phyloP scores from a whole-genome alignment of 35 echinoderm and acorn worm species.

The Diadema setosum region DNA sequence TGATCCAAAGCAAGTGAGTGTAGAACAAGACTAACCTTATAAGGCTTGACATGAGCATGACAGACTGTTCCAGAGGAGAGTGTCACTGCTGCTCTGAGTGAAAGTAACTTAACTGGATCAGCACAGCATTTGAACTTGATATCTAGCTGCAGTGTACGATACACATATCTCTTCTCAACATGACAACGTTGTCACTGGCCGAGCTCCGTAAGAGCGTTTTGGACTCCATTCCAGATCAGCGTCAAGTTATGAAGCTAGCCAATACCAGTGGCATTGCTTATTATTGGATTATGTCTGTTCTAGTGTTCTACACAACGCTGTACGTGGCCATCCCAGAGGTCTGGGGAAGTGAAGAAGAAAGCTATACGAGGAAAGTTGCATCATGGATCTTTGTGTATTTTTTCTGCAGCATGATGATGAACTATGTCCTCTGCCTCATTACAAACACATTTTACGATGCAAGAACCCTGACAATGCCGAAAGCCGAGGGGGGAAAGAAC shows the following conservation, averaged over 20 bases:
- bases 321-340: constrained; percentile 29
- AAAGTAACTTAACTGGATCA: too few species aligned
- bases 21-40: too few species aligned
- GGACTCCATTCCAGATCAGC: not conserved
- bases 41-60: too few species aligned
- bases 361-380: not conserved
- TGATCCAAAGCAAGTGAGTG: too few species aligned
- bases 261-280: constrained; percentile 65
- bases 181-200: too few species aligned
- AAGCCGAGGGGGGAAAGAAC: constrained; percentile 30
- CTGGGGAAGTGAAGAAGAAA: not conserved
- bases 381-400: constrained; percentile 18
- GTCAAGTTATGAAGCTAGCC: not conserved
- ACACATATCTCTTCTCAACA: too few species aligned
- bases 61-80: too few species aligned
- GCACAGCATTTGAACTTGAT: too few species aligned
- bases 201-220: too few species aligned
- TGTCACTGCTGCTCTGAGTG: too few species aligned
- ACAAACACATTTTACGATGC: constrained; percentile 41
- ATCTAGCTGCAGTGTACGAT: too few species aligned
- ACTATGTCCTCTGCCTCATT: constrained; percentile 55
- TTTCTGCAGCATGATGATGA: constrained; percentile 36
- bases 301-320: not conserved
- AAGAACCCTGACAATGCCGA: not conserved
- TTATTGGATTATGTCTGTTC: constrained; percentile 30